Base-by-base conservation (phyloP, 2,797 vertebrate species). In the Acanthiza pusilla region DNA sequence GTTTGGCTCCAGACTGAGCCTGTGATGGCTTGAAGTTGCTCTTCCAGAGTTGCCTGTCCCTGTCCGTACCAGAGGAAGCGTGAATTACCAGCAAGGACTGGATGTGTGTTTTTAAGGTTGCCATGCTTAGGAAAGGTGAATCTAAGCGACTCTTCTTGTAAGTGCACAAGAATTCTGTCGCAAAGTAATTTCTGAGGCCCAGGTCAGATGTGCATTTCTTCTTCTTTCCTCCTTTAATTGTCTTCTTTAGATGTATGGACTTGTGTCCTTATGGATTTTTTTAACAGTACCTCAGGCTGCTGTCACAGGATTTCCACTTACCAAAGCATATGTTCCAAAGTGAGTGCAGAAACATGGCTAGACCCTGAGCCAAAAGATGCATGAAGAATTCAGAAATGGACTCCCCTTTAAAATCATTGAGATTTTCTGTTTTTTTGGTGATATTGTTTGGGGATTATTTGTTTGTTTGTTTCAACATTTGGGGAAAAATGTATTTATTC, bases 1-100 rank as follows among this genome's bases (percentile, higher is more conserved):
- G 80, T 54, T 88, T 0, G 0, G 55, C 48, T 87, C 45, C 57
- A 43, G 36, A 18, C 5, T 1, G 0, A 27, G 0, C 16, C 6
- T n/a, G 4, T 47, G 32, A 26, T 78, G 53, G 42, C 36, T 17
- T 66, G 19, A 40, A 27, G 7, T 45, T 55, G 23, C 54, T 81
- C 3, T 70, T 63, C 45, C 22, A 4, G 30, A 75, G 12, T 34
- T 13, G 0, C 8, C 72, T 62, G 12, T 68, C 22, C 22, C 23
- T 82, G 10, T 45, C n/a, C 0, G 0, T 73, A 19, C 16, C 1
- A 2, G 16, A 79, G 60, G 53, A 79, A 93, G 48, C 2, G 5
- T 1, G 6, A 65, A 51, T 27, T 61, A 7, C 10, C 29, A 40
- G 23, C 0, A 2, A 54, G n/a, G 27, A 15, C 22, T 45, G 14